Evolutionary conservation across 2,797 vertebrate genomes (phyloP).

Genomic region (Danionella dracula): DNA sequence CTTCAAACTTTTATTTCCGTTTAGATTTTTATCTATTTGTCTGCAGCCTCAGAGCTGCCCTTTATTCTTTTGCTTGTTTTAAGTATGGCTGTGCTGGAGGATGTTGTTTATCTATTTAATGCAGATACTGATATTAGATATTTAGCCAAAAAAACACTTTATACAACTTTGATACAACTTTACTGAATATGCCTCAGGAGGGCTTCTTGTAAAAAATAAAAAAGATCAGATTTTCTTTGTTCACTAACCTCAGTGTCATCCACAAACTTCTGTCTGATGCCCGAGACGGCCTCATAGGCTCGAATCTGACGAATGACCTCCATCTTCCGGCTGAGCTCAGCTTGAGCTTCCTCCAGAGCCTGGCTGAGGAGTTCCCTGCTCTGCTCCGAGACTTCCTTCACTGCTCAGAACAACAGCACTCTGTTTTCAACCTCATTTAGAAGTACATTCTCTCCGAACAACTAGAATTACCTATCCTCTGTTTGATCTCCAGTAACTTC

Average conservation of each 20-base stretch:
- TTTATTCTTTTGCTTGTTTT: too few relatives aligned
- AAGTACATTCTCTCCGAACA: background rate
- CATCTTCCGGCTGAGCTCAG: conserved; percentile 69
- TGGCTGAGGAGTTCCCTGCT: conserved; percentile 70
- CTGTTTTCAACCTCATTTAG: background rate
- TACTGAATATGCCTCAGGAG: too few relatives aligned
- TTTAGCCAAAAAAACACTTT: too few relatives aligned
- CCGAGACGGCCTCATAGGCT: conserved; percentile 68
- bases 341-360: conserved; percentile 70
- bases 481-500: conserved; percentile 76
- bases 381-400: conserved; percentile 79
- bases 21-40: too few relatives aligned
- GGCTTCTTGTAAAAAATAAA: too few relatives aligned
- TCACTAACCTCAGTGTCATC: conserved; percentile 81
- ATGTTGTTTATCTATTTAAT: too few relatives aligned
- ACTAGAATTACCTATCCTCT: conserved; percentile 68
- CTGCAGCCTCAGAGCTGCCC: too few relatives aligned
- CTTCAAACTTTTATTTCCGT: too few relatives aligned
- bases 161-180: too few relatives aligned
- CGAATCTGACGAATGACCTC: conserved; percentile 76
- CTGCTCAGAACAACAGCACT: conserved; percentile 57
- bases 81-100: too few relatives aligned
- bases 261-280: conserved; percentile 65
- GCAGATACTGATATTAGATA: too few relatives aligned
- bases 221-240: too few relatives aligned